Conservation (phyloP, 2,113 vertebrate species). For the Calidris pygmaea region DNA sequence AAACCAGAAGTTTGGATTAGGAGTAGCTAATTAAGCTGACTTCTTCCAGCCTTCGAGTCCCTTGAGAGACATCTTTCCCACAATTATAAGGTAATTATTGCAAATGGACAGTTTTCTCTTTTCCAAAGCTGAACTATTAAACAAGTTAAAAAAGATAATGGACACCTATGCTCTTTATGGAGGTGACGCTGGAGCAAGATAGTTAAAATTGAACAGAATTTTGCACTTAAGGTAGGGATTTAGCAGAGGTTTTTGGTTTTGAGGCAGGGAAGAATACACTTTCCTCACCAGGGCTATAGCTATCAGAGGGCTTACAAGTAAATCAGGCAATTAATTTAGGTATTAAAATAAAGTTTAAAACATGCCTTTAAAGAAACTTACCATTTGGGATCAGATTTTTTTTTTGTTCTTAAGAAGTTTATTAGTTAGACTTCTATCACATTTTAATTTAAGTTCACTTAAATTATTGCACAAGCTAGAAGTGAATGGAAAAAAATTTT, state of each 20-base stretch:
- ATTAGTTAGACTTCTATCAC: background rate
- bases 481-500: background rate
- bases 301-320: background rate
- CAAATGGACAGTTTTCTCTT: conserved; percentile 9
- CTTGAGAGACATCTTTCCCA: background rate
- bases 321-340: background rate
- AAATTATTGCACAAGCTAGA: background rate
- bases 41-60: background rate
- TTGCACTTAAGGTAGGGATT: background rate
- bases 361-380: background rate
- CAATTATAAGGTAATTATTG: conserved; percentile 4
- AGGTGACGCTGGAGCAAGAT: background rate
- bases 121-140: background rate
- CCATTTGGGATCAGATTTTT: background rate
- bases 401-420: background rate
- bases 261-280: background rate
- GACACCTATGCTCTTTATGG: background rate
- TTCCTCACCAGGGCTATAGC: background rate
- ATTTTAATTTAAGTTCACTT: background rate
- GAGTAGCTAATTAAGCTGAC: conserved; percentile 33
- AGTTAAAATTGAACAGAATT: background rate
- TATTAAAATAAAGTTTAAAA: conserved; percentile 3
- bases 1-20: conserved; percentile 38
- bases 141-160: background rate
- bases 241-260: background rate